Evolutionary conservation across 2,888 invertebrate genomes (phyloP).

Genomic region (Acronicta aceris): DNA sequence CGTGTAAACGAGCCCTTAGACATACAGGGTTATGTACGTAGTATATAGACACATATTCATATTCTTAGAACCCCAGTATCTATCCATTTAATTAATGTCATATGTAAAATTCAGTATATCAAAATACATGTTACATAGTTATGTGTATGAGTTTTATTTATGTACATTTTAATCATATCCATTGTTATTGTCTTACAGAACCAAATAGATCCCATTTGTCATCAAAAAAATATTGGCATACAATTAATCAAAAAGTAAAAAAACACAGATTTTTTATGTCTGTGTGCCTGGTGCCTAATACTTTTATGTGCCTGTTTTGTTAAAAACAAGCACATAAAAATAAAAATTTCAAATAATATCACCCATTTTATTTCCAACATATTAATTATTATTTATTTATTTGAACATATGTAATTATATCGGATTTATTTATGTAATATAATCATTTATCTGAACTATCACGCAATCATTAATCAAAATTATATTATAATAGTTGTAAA

Average conservation of each 20-base stretch:
- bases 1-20: slow-evolving; percentile 52
- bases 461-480: slow-evolving; percentile 36
- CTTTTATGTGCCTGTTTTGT: slow-evolving; percentile 9
- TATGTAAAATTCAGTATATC: slow-evolving; percentile 85
- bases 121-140: slow-evolving; percentile 88
- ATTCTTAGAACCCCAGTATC: slow-evolving; percentile 62
- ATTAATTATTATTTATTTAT: slow-evolving; percentile 29
- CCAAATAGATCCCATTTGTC: not conserved
- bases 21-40: slow-evolving; percentile 53
- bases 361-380: slow-evolving; percentile 3
- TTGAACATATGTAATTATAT: slow-evolving; percentile 18
- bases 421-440: slow-evolving; percentile 22
- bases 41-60: slow-evolving; percentile 54
- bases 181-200: slow-evolving; percentile 19
- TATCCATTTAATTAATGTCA: slow-evolving; percentile 78
- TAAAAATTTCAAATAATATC: not conserved
- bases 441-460: slow-evolving; percentile 39
- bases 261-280: not conserved
- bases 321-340: slow-evolving; percentile 12
- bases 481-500: slow-evolving; percentile 47
- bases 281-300: not conserved
- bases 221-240: not conserved
- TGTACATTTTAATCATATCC: slow-evolving; percentile 56
- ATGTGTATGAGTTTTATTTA: slow-evolving; percentile 85
- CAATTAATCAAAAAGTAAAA: not conserved